phyloP scores from a whole-genome alignment of 2,113 vertebrate species.

The Gymnocephalus cernua region DNA sequence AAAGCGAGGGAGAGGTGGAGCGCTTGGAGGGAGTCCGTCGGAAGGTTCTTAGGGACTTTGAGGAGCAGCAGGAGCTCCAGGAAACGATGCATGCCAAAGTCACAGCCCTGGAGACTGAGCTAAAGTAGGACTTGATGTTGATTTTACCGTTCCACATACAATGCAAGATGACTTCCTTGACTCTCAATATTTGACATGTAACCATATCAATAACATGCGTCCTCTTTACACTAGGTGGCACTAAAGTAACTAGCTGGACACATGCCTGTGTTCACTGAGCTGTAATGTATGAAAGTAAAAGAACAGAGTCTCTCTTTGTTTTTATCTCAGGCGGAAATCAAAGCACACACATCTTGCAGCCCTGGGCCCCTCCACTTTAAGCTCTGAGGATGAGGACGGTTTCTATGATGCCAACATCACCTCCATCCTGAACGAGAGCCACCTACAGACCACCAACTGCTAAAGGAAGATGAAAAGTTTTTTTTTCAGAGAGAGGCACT shows the following conservation, averaged over 20 bases:
- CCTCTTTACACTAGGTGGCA: conserved; percentile 71
- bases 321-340: conserved; percentile 85
- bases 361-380: conserved; percentile 82
- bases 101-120: conserved; percentile 88
- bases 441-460: conserved; percentile 89
- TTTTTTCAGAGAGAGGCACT: conserved; percentile 19
- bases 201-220: not conserved
- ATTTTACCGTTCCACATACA: not conserved
- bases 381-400: conserved; percentile 91
- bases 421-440: conserved; percentile 87
- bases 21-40: conserved; percentile 90
- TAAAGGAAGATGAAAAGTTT: conserved; percentile 57
- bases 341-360: conserved; percentile 79
- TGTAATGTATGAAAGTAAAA: not conserved
- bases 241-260: conserved; percentile 22
- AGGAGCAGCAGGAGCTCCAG: conserved; percentile 92
- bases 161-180: not conserved
- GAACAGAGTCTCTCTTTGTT: conserved; percentile 1
- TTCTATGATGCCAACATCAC: conserved; percentile 86
- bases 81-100: conserved; percentile 90
- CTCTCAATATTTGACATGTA: not conserved
- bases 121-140: conserved; percentile 71
- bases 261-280: not conserved
- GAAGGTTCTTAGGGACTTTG: conserved; percentile 91
- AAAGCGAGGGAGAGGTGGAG: conserved; percentile 94